Evolutionary conservation across 2,797 vertebrate species (phyloP).

Genomic region (Chaunax sp.): DNA sequence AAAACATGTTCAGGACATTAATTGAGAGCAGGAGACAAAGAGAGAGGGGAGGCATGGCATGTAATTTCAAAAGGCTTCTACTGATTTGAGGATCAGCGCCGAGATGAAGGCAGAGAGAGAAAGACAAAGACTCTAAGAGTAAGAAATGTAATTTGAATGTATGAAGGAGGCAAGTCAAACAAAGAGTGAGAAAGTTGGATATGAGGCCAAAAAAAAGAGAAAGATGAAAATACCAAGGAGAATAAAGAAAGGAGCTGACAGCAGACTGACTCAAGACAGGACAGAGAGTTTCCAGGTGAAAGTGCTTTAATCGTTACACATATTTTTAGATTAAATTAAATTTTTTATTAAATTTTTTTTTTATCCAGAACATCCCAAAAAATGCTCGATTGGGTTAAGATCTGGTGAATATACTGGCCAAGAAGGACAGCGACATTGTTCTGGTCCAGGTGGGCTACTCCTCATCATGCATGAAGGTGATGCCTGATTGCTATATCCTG

Average conservation of each 20-base stretch:
- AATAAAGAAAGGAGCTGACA: neutral
- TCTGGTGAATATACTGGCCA: no score
- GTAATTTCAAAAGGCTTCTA: conserved; percentile 57
- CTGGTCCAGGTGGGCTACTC: no score
- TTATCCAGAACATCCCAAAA: no score
- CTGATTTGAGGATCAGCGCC: conserved; percentile 59
- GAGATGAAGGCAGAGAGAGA: conserved; percentile 35
- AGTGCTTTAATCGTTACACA: no score
- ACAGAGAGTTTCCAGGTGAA: neutral
- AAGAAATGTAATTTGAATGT: conserved; percentile 29
- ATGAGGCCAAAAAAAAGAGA: neutral
- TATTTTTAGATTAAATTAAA: no score
- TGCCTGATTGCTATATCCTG: no score
- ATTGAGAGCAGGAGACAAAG: conserved; percentile 29
- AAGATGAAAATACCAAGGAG: neutral
- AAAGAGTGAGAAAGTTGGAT: conserved; percentile 8
- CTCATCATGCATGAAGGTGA: no score
- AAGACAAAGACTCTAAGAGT: conserved; percentile 24
- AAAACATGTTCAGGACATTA: conserved; percentile 27
- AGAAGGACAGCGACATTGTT: no score
- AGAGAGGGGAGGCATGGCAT: conserved; percentile 23
- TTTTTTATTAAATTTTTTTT: no score
- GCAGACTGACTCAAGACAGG: no score
- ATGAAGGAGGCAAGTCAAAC: conserved; percentile 19
- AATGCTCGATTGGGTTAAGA: no score